These are phyloP conservation scores for Micrasema longulum DNA, from an alignment of 1,140 invertebrate species.

Conservation along the genomic window DNA sequence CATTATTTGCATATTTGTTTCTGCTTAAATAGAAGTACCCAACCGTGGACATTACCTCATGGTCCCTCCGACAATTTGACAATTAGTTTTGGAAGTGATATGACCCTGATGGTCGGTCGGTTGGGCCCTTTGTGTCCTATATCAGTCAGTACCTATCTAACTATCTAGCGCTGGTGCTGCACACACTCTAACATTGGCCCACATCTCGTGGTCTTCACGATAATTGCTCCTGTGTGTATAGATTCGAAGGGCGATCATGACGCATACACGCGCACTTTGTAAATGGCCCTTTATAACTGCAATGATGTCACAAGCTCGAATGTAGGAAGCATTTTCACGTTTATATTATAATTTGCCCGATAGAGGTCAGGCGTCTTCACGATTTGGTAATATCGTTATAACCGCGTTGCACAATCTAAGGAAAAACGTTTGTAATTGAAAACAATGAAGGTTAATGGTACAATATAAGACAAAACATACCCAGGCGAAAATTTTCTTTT, in stretches of 20 bases:
- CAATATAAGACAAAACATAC: too few species aligned
- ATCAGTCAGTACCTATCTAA: conserved; percentile 2
- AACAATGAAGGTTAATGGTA: too few species aligned
- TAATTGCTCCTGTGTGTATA: conserved; percentile 31
- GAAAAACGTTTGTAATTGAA: background rate
- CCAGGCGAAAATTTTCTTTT: too few species aligned
- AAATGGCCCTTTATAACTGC: conserved; percentile 3
- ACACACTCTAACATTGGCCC: conserved; percentile 49
- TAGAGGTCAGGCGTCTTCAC: conserved; percentile 25
- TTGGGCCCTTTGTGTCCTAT: conserved; percentile 45
- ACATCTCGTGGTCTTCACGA: conserved; percentile 38
- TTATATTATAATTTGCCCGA: background rate
- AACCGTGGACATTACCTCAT: conserved; percentile 8
- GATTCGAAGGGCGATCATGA: conserved; percentile 12
- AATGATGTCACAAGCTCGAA: conserved; percentile 10
- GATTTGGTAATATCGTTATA: conserved; percentile 10
- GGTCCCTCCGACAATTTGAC: conserved; percentile 3
- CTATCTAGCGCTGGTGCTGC: conserved; percentile 20
- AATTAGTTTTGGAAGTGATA: conserved; percentile 14
- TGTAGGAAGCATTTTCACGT: conserved; percentile 23
- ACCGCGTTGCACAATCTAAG: conserved; percentile 2
- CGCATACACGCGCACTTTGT: background rate
- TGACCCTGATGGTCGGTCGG: conserved; percentile 36
- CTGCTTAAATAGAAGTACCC: too few species aligned
- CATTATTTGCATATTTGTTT: too few species aligned